Percentiles rank a stretch among this genome's conserved stretches.
phyloP scores from a whole-genome alignment of 2,797 vertebrate genomes.

The Sebastes itinus region DNA sequence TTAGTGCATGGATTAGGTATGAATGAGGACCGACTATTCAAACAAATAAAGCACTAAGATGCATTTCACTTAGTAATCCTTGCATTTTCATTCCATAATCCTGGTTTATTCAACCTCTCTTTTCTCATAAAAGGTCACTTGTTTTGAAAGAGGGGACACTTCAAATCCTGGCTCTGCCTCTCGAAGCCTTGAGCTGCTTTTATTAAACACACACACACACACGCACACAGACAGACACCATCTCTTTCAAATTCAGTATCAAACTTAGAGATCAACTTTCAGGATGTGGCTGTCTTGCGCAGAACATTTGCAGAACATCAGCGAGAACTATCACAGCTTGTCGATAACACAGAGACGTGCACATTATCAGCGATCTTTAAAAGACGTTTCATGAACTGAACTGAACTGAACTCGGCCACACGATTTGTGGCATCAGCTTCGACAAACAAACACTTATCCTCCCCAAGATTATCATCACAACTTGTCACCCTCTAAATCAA shows the following conservation, averaged over 20 bases:
- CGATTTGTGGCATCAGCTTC: neutral
- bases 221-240: neutral
- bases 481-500: neutral
- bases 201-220: neutral
- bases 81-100: constrained; percentile 18
- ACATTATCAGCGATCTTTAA: neutral
- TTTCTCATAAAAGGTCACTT: neutral
- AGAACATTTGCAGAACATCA: neutral
- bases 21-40: neutral
- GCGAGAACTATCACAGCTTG: neutral
- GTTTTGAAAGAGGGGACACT: constrained; percentile 7
- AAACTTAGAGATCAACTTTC: constrained; percentile 6
- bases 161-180: neutral
- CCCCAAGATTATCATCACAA: neutral
- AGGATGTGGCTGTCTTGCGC: constrained; percentile 29
- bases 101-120: constrained; percentile 3
- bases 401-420: neutral
- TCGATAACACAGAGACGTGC: neutral
- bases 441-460: neutral
- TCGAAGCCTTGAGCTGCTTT: neutral
- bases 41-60: constrained; percentile 7
- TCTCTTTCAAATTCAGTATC: neutral
- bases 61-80: constrained; percentile 13
- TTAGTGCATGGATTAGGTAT: neutral
- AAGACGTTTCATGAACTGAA: neutral